phyloP scores from a whole-genome alignment of 2,113 vertebrate species.

The Megaceryle torquata region DNA sequence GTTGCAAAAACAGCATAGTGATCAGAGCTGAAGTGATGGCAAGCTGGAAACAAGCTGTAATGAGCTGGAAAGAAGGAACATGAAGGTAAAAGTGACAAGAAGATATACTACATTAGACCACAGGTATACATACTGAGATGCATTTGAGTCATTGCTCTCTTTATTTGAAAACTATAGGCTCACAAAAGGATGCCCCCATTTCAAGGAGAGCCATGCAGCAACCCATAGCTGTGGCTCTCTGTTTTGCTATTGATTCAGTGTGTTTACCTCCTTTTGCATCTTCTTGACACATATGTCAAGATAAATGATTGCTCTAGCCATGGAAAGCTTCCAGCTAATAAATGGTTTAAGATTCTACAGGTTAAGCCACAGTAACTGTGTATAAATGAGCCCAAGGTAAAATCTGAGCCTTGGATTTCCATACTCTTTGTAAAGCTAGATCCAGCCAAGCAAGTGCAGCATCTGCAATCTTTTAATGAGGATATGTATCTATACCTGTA shows the following conservation, averaged over 20 bases:
- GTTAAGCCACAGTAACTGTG: background rate
- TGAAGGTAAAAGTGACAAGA: background rate
- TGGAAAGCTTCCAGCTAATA: background rate
- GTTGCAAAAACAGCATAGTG: background rate
- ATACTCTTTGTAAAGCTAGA: background rate
- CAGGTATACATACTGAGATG: background rate
- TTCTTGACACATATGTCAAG: background rate
- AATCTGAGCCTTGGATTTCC: background rate
- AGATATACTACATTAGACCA: background rate
- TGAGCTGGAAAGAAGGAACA: constrained; percentile 7
- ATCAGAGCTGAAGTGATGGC: background rate
- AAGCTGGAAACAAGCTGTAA: background rate
- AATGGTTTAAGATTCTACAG: background rate
- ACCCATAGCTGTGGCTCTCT: background rate
- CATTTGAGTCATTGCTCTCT: background rate
- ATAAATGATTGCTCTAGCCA: background rate
- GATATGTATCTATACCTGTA: background rate
- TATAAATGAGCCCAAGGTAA: background rate
- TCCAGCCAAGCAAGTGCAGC: background rate
- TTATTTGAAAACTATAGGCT: background rate
- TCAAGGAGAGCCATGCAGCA: background rate
- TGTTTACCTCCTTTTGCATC: background rate
- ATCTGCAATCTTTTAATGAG: background rate
- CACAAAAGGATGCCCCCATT: background rate
- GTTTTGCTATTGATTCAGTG: background rate